Conservation (phyloP, 2,888 invertebrate species). For the Acheta domesticus region DNA sequence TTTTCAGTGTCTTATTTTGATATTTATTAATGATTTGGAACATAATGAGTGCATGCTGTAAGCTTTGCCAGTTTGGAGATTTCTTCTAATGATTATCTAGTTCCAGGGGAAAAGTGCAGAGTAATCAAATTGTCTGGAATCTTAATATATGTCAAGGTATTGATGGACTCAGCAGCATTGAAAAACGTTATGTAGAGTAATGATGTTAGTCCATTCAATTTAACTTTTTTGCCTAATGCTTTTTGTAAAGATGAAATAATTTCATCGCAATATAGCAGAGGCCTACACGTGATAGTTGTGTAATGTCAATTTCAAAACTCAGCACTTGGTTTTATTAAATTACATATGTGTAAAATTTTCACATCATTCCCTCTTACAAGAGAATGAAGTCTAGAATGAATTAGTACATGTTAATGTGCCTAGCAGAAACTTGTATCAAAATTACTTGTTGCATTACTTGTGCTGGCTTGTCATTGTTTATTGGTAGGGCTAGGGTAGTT, state of each 20-base stretch:
- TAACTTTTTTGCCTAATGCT: neutral
- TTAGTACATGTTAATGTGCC: neutral
- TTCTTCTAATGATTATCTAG: neutral
- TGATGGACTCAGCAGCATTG: too few species aligned
- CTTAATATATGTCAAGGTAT: neutral
- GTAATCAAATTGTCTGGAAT: neutral
- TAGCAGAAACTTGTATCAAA: neutral
- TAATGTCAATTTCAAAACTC: neutral
- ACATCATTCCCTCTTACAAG: neutral
- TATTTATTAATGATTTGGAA: neutral
- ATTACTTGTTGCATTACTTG: constrained; percentile 10
- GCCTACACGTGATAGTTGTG: neutral
- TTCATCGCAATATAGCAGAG: neutral
- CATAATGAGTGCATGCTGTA: neutral
- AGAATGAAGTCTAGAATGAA: neutral
- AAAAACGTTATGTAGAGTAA: too few species aligned
- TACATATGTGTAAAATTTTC: neutral
- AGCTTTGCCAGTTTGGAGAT: neutral
- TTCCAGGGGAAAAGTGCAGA: neutral
- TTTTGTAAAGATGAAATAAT: neutral
- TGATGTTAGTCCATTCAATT: neutral
- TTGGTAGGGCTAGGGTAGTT: neutral
- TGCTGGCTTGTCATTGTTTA: neutral
- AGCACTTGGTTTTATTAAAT: neutral
- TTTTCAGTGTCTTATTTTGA: constrained; percentile 21